Evolutionary conservation across 1,140 invertebrate genomes (phyloP), one percentile per base, ranked within the genome.

Genomic region (Daktulosphaira vitifoliae): DNA sequence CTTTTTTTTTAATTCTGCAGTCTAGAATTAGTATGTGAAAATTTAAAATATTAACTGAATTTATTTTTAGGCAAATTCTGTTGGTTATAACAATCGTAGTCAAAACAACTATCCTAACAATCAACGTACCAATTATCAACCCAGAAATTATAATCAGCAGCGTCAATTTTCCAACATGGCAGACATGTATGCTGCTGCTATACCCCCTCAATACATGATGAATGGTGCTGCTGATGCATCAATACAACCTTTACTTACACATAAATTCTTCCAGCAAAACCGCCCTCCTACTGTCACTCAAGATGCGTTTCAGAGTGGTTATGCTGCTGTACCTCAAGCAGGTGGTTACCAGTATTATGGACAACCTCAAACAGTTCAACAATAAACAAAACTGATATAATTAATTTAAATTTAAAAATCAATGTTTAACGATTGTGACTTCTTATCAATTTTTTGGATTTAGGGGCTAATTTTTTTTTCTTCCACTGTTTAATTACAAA

Each of bases 231-330:
- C 78, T 1, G 78, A 76, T 65, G 68, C 67, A 20, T 73, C 76
- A n/a, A 78, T 82, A 39, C 80, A 82, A 54, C 79, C 76, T 16
- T 73, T 82, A 33, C 78, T 82, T 49, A 82, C 79, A 71, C 81
- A 79, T 73, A 83, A 82, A 68, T 83, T 82, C 74, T 83, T 82
- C 77, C 81, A 82, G 70, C 66, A 66, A 44, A 77, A 75, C 65
- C 74, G 79, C 56, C 76, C 79, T 54, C 75, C 81, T 6, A 77
- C 79, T 0, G 75, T 78, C 11, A 81, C 79, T 49, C 68, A 67
- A 48, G 82, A 80, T 68, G 80, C 80, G 16, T 82, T 81, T 65
- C 81, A 81, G 65, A 81, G 79, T 7, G 65, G 68, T 7, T 67
- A 65, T 16, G 26, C 54, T 9, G 33, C 65, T 4, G 50, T 59